phyloP scores from a whole-genome alignment of 2,797 vertebrate species.

The Onychomys arenicola region DNA sequence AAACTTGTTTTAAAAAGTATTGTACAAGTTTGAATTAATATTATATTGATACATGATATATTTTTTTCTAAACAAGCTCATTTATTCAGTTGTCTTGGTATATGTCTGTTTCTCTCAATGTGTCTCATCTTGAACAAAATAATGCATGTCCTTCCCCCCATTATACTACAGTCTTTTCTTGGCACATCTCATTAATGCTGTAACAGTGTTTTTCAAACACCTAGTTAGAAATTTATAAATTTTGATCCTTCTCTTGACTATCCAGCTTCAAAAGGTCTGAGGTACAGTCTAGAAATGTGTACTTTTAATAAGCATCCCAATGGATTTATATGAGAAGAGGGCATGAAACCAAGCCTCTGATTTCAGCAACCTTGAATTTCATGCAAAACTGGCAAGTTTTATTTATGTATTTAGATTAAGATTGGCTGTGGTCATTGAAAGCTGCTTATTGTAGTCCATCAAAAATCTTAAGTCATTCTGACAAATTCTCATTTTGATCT shows the following conservation, averaged over 20 bases:
- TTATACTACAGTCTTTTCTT: neutral
- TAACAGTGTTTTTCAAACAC: slow-evolving; percentile 39
- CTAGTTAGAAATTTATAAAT: slow-evolving; percentile 27
- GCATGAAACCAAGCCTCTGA: slow-evolving; percentile 43
- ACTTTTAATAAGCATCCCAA: neutral
- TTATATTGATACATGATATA: slow-evolving; percentile 37
- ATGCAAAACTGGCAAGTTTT: slow-evolving; percentile 35
- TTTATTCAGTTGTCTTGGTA: neutral
- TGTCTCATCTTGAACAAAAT: neutral
- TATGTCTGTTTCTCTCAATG: neutral
- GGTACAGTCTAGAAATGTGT: neutral
- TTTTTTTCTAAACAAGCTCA: neutral
- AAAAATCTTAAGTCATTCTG: slow-evolving; percentile 45
- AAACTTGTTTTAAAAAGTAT: neutral
- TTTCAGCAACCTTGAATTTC: slow-evolving; percentile 45
- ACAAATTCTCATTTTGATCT: slow-evolving; percentile 34
- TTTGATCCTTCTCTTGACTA: neutral
- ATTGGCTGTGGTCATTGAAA: neutral
- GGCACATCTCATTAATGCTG: neutral
- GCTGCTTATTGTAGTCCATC: slow-evolving; percentile 11
- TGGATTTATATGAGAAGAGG: slow-evolving; percentile 17
- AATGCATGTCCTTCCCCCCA: neutral
- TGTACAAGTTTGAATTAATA: neutral
- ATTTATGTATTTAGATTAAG: slow-evolving; percentile 46
- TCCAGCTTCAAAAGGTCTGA: slow-evolving; percentile 11